Conservation (phyloP, 2,113 vertebrate genomes). For the Ictidomys tridecemlineatus region DNA sequence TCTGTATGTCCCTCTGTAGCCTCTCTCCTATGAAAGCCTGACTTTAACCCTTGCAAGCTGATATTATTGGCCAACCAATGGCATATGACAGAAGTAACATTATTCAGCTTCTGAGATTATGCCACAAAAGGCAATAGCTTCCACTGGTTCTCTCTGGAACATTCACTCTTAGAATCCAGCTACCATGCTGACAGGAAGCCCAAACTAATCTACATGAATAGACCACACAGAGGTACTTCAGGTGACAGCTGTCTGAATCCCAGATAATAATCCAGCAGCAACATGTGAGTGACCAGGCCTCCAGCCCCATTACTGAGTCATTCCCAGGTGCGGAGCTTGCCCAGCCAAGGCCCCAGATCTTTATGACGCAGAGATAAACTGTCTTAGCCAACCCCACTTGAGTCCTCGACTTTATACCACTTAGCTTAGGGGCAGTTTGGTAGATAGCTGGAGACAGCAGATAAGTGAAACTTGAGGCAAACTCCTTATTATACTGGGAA, state of each 20-base stretch:
- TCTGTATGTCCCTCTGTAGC: neutral
- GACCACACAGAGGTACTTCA: neutral
- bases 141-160: neutral
- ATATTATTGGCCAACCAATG: neutral
- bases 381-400: neutral
- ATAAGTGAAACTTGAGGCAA: neutral
- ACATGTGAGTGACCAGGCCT: neutral
- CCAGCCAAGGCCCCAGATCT: neutral
- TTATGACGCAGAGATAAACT: neutral
- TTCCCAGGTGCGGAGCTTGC: neutral
- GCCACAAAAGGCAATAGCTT: neutral
- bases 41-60: neutral
- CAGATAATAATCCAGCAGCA: neutral
- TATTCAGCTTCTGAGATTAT: neutral
- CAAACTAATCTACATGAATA: neutral
- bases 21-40: neutral
- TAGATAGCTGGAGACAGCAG: neutral
- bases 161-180: neutral
- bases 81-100: neutral
- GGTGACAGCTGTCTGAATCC: neutral
- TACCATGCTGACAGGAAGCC: neutral
- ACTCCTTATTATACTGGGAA: neutral
- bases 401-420: neutral
- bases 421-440: neutral
- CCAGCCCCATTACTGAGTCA: neutral